Base-by-base conservation (phyloP, 1,140 invertebrate species). In the Pseudomyrmex gracilis region DNA sequence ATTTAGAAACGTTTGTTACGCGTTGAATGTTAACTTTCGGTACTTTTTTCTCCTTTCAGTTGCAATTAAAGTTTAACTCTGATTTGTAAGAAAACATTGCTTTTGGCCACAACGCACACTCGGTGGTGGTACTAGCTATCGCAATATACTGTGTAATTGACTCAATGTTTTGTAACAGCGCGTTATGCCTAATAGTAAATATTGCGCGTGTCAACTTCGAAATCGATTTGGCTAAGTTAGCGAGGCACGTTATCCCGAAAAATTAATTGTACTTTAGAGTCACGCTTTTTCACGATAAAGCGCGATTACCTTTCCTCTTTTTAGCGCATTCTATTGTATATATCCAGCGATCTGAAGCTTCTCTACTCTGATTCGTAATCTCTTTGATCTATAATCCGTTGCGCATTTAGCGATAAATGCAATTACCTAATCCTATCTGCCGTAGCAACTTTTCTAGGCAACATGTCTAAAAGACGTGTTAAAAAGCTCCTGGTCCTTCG, bases 101-200 rank as follows among this genome's bases (percentile, higher is more conserved):
- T 57, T 55, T 68, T 49, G 47, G 49, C 20, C 15, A n/a, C 63
- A 68, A 57, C 15, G 7, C 34, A 34, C 34, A 34, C 34, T 34
- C 34, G 5, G n/a, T n/a, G n/a, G n/a, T 34, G 34, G 5, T 34
- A 34, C 34, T n/a, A 34, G 34, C 34, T 34, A 34, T 68, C 74
- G 49, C 51, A 22, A 17, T 55, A 68, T 45, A 64, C 74, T 24
- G 22, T 10, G 34, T 78, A 78, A 78, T 78, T 78, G 74, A 78
- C 74, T 68, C 34, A 20, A 45, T 20, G 1, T 77, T 77, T 45
- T 77, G 63, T 77, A 57, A 78, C 1, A 77, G 64, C 51, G 34
- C 57, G 73, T 34, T 78, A 73, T 61, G 68, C 63, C 73, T 78
- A 84, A 84, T 76, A 82, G 57, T 57, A 78, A 68, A 66, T 34